phyloP scores from a whole-genome alignment of 2,113 vertebrate species.

The Cavia aperea region DNA sequence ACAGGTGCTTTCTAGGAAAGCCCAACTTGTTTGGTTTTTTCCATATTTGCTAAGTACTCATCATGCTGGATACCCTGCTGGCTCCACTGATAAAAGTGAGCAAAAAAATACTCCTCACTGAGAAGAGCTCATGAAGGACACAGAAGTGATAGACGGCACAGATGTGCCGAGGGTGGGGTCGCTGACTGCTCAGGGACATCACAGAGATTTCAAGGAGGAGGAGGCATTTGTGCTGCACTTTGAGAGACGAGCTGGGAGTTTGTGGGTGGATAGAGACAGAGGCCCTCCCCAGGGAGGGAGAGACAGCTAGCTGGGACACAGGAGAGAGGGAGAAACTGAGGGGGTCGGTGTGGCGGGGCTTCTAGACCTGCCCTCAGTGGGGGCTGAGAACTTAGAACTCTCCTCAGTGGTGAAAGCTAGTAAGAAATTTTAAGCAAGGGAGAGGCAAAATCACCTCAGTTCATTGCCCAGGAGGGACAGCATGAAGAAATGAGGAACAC shows the following conservation, averaged over 20 bases:
- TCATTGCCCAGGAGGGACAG: background rate
- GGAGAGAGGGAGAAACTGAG: background rate
- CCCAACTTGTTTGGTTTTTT: background rate
- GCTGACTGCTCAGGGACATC: rapidly evolving
- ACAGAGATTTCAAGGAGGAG: rapidly evolving
- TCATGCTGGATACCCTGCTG: background rate
- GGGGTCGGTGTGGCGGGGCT: background rate
- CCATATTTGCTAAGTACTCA: background rate
- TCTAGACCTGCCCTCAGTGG: background rate
- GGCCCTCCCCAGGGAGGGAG: rapidly evolving
- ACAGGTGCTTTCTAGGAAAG: background rate
- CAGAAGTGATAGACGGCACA: too few species aligned
- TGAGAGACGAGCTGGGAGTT: background rate
- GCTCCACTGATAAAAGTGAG: background rate
- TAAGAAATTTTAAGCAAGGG: background rate
- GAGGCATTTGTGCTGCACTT: background rate
- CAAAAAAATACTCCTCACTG: background rate
- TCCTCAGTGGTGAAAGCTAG: background rate
- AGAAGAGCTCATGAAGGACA: background rate
- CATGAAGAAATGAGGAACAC: background rate
- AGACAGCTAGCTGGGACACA: background rate
- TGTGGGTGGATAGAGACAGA: background rate
- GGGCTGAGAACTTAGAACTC: background rate
- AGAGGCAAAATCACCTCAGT: background rate
- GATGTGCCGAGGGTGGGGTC: too few species aligned